Base-by-base conservation (phyloP, 2,113 vertebrate species). In the Athene noctua region DNA sequence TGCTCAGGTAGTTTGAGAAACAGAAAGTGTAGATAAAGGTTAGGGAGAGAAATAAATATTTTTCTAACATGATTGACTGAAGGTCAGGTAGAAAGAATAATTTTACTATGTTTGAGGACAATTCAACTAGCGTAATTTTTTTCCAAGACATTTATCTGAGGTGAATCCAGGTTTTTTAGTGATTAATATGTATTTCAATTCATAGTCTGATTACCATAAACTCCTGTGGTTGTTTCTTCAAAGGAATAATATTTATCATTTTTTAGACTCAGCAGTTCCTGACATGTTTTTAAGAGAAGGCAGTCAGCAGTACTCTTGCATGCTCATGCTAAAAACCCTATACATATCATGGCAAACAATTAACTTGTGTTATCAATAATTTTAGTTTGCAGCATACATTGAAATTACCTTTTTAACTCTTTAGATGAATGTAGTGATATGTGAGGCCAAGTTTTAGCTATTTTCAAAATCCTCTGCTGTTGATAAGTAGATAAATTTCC, bases 181-280 rank as follows among this genome's bases (percentile, higher is more conserved):
- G 42, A 82, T 92, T 71, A 95, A 94, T 96, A 95, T 97, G 77
- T 94, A 97, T 97, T 95, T 94, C 71, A 85, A 29, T 92, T 97
- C 89, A 59, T 65, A 84, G 52, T 70, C 87, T 80, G 86, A 97
- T 97, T 97, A 92, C 67, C 95, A 98, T 98, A 97, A 97, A 96
- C 94, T 94, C 36, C 57, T 95, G 73, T 92, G 88, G 97, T 96
- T 94, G 95, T 95, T 96, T 96, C 80, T 95, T 96, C 87, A 97
- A 86, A 96, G 77, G 88, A 94, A 71, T 90, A 94, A 58, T 96
- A 96, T 94, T 97, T 96, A 90, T 97, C 62, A 93, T 75, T 91
- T 95, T 94, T 82, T 92, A 68, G 93, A 97, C 96, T 97, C 94
- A 97, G 85, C 72, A 88, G 58, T 89, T 94, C 54, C 72, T 61